Evolutionary conservation across 2,797 vertebrate genomes (phyloP).

Genomic region (Tadarida brasiliensis): DNA sequence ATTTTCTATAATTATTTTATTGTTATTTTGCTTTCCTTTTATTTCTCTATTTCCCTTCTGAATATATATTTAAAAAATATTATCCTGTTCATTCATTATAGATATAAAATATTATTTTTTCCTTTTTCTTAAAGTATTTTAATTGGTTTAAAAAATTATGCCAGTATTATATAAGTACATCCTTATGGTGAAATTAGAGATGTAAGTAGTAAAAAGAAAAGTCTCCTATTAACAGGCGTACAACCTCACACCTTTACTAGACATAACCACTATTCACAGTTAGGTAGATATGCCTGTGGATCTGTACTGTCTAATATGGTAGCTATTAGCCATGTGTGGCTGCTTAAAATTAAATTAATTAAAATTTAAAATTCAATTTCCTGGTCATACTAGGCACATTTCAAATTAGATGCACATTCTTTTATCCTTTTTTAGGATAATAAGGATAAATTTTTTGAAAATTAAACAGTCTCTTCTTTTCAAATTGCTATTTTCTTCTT

Average conservation of each 20-base stretch:
- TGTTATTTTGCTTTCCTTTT: background rate
- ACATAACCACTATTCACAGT: background rate
- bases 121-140: background rate
- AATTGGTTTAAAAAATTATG: constrained; percentile 43
- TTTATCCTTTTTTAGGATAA: background rate
- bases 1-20: background rate
- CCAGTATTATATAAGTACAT: background rate
- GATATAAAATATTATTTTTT: background rate
- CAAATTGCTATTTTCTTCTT: background rate
- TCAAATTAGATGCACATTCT: background rate
- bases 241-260: background rate
- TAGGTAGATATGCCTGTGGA: background rate
- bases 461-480: background rate
- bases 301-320: background rate
- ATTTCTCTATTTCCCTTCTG: background rate
- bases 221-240: background rate
- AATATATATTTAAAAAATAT: background rate
- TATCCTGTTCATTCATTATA: background rate
- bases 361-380: background rate
- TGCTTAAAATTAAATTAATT: constrained; percentile 34
- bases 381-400: background rate
- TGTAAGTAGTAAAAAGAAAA: background rate
- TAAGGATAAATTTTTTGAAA: background rate
- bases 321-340: background rate
- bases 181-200: background rate